Percentiles rank a stretch among this genome's conserved stretches.
Evolutionary conservation across 2,888 invertebrate species (phyloP).

Genomic region (Phorcus lineatus): DNA sequence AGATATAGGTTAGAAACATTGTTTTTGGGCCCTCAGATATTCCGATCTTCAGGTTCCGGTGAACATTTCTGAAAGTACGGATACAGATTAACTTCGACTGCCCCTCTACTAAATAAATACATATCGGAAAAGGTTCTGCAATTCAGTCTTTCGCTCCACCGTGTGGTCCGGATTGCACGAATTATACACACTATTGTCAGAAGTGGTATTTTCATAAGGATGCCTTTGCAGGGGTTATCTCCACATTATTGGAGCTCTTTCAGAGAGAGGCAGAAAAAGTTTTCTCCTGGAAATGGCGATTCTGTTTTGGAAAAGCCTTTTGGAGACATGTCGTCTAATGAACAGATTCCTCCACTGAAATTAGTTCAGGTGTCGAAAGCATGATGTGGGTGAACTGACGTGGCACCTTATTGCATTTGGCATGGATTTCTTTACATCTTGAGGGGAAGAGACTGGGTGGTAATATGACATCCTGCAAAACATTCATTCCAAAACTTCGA

Average conservation of each 20-base stretch:
- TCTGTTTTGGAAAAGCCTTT: not conserved
- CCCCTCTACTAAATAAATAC: conserved; percentile 17
- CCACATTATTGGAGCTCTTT: conserved; percentile 7
- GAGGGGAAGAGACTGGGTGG: too few relatives aligned
- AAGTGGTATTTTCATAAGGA: conserved; percentile 19
- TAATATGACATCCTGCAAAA: too few relatives aligned
- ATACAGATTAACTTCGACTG: conserved; percentile 6
- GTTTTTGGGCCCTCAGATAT: too few relatives aligned
- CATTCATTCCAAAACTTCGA: too few relatives aligned
- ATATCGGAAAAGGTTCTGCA: not conserved
- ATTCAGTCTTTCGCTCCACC: not conserved
- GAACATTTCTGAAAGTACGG: conserved; percentile 6
- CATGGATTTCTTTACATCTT: too few relatives aligned
- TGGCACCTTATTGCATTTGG: too few relatives aligned
- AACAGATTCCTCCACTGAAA: not conserved
- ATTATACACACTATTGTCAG: conserved; percentile 18
- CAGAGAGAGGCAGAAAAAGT: not conserved
- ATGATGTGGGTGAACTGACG: too few relatives aligned
- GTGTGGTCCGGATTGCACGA: conserved; percentile 19
- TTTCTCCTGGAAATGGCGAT: conserved; percentile 10
- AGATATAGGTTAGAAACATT: too few relatives aligned
- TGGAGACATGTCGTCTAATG: conserved; percentile 7
- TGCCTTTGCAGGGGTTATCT: conserved; percentile 10
- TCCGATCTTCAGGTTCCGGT: not conserved
- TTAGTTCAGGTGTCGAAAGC: too few relatives aligned